These are phyloP conservation scores for Onychomys leucogaster DNA, from an alignment of 2,797 vertebrate species.

Conservation along the genomic window DNA sequence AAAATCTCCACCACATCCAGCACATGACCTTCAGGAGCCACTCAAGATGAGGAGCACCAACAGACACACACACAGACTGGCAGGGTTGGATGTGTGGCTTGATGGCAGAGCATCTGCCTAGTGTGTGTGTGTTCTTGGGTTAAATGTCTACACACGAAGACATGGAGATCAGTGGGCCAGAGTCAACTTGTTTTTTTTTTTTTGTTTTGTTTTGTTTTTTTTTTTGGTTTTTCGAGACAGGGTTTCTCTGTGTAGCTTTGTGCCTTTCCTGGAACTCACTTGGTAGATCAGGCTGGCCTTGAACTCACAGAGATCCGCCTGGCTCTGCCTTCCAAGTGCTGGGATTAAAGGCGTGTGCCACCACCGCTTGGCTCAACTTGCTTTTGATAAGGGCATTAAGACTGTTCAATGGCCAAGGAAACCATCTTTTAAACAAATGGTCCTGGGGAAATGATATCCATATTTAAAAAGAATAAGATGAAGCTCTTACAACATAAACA, in stretches of 20 bases:
- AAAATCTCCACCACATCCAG: neutral
- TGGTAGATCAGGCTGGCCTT: no score
- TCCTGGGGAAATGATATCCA: neutral
- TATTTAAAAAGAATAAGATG: neutral
- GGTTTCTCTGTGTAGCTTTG: no score
- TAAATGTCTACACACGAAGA: neutral
- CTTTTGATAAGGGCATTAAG: neutral
- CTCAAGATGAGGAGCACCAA: neutral
- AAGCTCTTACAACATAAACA: no score
- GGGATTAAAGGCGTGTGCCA: no score
- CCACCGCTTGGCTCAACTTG: no score
- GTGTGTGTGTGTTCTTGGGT: neutral
- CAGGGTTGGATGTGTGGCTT: neutral
- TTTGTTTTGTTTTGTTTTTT: no score
- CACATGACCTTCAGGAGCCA: neutral
- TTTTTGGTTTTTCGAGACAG: no score
- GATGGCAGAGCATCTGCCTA: neutral
- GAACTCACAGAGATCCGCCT: no score
- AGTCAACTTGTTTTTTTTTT: neutral
- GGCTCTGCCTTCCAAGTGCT: no score
- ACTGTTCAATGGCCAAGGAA: neutral
- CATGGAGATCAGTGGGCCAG: neutral
- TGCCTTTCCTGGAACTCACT: no score
- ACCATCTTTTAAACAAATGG: neutral
- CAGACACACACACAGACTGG: neutral